Evolutionary conservation across 2,888 invertebrate species (phyloP).

Genomic region (Euphydryas editha): DNA sequence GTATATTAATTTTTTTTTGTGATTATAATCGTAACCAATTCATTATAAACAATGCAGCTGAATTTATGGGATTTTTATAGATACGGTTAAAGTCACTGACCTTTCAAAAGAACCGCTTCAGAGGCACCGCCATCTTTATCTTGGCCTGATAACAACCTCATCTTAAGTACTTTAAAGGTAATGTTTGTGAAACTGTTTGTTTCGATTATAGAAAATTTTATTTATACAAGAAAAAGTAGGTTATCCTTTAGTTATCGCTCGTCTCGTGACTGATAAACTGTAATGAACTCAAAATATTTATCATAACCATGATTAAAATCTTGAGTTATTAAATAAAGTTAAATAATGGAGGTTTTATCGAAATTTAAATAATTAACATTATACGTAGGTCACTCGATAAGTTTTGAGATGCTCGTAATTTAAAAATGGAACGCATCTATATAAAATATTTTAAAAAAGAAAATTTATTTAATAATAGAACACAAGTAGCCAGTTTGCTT

Average conservation of each 20-base stretch:
- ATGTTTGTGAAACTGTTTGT: conserved; percentile 54
- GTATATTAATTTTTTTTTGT: too few relatives aligned
- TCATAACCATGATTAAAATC: conserved; percentile 35
- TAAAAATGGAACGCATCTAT: too few relatives aligned
- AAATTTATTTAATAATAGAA: too few relatives aligned
- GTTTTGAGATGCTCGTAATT: too few relatives aligned
- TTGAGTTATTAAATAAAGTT: too few relatives aligned
- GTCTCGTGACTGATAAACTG: conserved; percentile 72
- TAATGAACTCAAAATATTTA: conserved; percentile 54
- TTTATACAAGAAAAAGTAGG: conserved; percentile 76
- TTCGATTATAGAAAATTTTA: conserved; percentile 59
- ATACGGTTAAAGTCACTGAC: conserved; percentile 40
- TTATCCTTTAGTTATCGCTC: conserved; percentile 72
- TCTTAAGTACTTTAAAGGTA: conserved; percentile 47
- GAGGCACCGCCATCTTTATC: conserved; percentile 74
- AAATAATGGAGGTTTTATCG: not conserved
- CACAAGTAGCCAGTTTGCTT: too few relatives aligned
- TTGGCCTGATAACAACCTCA: conserved; percentile 72
- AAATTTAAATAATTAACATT: not conserved
- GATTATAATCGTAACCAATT: too few relatives aligned
- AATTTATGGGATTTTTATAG: not conserved
- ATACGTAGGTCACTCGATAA: too few relatives aligned
- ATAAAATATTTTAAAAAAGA: too few relatives aligned
- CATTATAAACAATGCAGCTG: too few relatives aligned
- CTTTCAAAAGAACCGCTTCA: conserved; percentile 52